A percentile compares a stretch with the other conserved stretches of the same genome.
phyloP scores from a whole-genome alignment of 2,888 invertebrate genomes.

The Drosophila robusta region DNA sequence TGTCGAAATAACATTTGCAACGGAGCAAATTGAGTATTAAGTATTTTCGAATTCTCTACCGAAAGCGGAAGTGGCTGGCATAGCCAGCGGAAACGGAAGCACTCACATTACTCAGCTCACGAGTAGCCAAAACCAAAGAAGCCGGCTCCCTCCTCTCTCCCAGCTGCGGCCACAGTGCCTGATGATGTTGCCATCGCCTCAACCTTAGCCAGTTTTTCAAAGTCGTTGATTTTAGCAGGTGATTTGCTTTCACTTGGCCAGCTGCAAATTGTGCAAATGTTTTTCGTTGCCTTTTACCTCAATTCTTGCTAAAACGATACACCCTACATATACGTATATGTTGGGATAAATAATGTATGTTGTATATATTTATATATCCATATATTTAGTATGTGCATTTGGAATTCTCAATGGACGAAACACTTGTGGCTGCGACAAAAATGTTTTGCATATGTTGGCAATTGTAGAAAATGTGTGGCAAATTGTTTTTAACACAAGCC shows the following conservation, averaged over 20 bases:
- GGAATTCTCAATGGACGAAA: not conserved
- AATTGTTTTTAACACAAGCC: slow-evolving; percentile 6
- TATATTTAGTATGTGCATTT: slow-evolving; percentile 1
- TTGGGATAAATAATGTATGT: slow-evolving; percentile 13
- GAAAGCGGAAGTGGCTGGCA: slow-evolving; percentile 65
- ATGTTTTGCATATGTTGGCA: slow-evolving; percentile 12
- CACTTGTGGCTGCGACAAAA: slow-evolving; percentile 13
- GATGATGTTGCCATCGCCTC: slow-evolving; percentile 10
- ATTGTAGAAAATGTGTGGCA: not conserved
- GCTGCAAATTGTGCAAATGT: slow-evolving; percentile 32
- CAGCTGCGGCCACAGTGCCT: slow-evolving; percentile 5
- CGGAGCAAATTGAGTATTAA: slow-evolving; percentile 73
- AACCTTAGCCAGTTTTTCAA: slow-evolving; percentile 19
- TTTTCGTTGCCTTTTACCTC: slow-evolving; percentile 11
- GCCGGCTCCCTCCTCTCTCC: not conserved
- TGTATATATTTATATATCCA: not conserved
- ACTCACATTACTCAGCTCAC: slow-evolving; percentile 70
- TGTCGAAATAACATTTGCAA: slow-evolving; percentile 52
- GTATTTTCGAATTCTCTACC: slow-evolving; percentile 65
- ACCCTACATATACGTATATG: not conserved
- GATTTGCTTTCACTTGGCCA: slow-evolving; percentile 32
- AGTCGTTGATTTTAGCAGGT: slow-evolving; percentile 41
- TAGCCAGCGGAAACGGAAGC: slow-evolving; percentile 71
- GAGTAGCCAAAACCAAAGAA: slow-evolving; percentile 35
- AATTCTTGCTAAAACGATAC: not conserved